Evolutionary conservation across 2,888 invertebrate species (phyloP).

Genomic region (Odontomyia ornata): DNA sequence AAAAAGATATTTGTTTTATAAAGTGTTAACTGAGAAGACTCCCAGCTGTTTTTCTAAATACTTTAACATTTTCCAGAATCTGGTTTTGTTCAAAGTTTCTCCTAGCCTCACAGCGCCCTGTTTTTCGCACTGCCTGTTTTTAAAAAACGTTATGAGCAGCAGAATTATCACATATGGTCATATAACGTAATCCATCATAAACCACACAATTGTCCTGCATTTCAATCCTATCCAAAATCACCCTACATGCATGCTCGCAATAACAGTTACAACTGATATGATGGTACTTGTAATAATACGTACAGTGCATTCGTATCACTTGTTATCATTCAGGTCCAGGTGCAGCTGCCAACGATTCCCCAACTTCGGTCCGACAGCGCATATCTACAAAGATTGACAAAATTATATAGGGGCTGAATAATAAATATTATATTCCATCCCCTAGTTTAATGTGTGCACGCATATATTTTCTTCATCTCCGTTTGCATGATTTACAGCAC

Average conservation of each 20-base stretch:
- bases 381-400: constrained; percentile 11
- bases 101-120: too few species aligned
- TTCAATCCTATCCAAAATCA: constrained; percentile 4
- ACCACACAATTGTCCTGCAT: not conserved
- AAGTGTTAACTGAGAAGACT: too few species aligned
- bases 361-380: not conserved
- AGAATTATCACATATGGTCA: not conserved
- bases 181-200: not conserved
- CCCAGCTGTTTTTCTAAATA: too few species aligned
- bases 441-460: not conserved
- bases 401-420: constrained; percentile 34
- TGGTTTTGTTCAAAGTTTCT: too few species aligned
- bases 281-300: constrained; percentile 16
- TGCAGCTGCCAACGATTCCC: constrained; percentile 35
- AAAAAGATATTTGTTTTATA: too few species aligned
- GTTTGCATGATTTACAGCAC: not conserved
- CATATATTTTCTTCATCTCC: constrained; percentile 7
- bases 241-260: not conserved
- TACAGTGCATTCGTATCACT: constrained; percentile 39
- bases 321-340: constrained; percentile 41
- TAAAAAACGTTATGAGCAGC: too few species aligned
- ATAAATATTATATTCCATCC: not conserved
- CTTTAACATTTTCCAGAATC: too few species aligned
- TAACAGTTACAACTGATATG: constrained; percentile 24
- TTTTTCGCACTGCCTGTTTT: too few species aligned